Percentiles rank a stretch among this genome's conserved stretches.
These are phyloP conservation scores for Popillia japonica DNA, from an alignment of 1,140 invertebrate genomes.

Conservation along the genomic window DNA sequence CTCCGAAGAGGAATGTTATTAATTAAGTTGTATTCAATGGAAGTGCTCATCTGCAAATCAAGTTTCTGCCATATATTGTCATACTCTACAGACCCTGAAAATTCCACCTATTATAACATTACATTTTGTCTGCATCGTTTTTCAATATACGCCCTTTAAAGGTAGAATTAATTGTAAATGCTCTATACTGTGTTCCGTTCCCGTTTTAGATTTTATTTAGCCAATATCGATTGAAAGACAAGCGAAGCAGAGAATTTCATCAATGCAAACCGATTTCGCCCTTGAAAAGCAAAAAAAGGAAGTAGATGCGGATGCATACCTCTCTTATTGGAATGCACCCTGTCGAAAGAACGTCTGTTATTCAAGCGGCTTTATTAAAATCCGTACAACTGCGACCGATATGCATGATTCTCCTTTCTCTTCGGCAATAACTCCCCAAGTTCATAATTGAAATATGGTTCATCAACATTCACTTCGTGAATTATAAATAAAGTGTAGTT, in stretches of 20 bases:
- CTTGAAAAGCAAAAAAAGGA: not conserved
- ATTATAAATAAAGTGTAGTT: too few species aligned
- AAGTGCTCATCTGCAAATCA: too few species aligned
- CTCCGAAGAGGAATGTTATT: too few species aligned
- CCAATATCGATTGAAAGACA: not conserved
- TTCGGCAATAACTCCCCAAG: not conserved
- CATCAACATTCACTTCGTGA: not conserved
- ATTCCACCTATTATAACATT: too few species aligned
- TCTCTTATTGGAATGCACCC: not conserved
- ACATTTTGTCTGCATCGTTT: too few species aligned
- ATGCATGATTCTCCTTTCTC: not conserved
- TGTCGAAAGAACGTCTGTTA: not conserved
- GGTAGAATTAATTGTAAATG: not conserved
- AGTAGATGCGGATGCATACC: not conserved
- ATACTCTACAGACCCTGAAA: too few species aligned
- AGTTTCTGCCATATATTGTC: too few species aligned
- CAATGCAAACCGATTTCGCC: not conserved
- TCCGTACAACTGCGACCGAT: slow-evolving; percentile 8
- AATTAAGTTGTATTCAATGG: too few species aligned
- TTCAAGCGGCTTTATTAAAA: slow-evolving; percentile 8
- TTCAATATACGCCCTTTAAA: too few species aligned
- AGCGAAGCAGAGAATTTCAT: slow-evolving; percentile 2
- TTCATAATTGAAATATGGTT: not conserved
- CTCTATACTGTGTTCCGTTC: too few species aligned
- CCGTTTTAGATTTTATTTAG: not conserved